Conservation (phyloP, 2,797 vertebrate genomes). For the Pteronotus mesoamericanus region DNA sequence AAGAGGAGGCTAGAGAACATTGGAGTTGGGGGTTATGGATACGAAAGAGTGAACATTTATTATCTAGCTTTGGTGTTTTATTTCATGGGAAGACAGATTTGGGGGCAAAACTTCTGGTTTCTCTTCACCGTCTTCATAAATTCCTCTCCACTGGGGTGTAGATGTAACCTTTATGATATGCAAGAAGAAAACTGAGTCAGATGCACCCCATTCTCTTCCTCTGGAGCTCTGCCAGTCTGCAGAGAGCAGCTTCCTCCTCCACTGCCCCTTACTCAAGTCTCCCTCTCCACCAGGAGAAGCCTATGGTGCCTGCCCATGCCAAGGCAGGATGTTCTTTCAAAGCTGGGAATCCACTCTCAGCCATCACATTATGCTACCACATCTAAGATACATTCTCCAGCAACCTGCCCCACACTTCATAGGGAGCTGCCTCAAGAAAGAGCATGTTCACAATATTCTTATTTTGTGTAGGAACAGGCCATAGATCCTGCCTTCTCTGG, state of each 20-base stretch:
- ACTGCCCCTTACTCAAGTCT: fast-evolving
- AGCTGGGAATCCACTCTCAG: fast-evolving
- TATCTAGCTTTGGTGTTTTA: not conserved
- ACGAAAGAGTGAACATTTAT: not conserved
- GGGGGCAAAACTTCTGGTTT: not conserved
- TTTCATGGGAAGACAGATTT: not conserved
- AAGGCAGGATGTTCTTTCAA: not conserved
- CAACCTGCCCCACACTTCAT: fast-evolving
- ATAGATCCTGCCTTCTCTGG: no score
- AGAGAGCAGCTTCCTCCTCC: no score
- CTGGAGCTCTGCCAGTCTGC: not conserved
- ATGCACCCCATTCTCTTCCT: no score
- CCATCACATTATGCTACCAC: fast-evolving
- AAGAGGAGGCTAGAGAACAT: not conserved
- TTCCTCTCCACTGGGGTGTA: fast-evolving
- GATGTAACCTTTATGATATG: not conserved
- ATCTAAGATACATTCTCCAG: fast-evolving
- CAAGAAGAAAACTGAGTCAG: not conserved
- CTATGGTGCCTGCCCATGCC: fast-evolving
- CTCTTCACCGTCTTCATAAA: not conserved
- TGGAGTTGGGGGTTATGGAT: fast-evolving
- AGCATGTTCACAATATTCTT: not conserved
- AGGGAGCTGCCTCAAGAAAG: not conserved
- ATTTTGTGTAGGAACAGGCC: fast-evolving
- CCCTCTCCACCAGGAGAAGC: fast-evolving